Percentiles rank a stretch among this genome's conserved stretches.
Evolutionary conservation across 2,888 invertebrate genomes (phyloP).

Genomic region (Pocota personata): DNA sequence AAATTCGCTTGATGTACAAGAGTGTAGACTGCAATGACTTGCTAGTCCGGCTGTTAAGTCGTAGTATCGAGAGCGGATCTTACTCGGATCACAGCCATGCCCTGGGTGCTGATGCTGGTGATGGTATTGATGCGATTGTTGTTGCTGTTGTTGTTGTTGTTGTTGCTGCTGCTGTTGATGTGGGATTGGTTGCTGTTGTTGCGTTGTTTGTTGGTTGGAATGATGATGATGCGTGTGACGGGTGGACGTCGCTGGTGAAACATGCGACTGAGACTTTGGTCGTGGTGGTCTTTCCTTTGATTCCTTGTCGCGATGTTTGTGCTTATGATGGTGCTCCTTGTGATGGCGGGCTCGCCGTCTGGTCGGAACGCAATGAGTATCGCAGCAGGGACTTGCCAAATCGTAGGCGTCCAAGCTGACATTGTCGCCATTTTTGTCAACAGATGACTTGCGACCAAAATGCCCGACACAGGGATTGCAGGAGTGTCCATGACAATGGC

Average conservation of each 20-base stretch:
- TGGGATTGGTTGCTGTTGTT: constrained; percentile 74
- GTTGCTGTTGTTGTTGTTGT: constrained; percentile 53
- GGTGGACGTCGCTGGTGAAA: constrained; percentile 77
- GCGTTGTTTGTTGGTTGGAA: constrained; percentile 60
- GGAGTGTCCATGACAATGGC: constrained; percentile 84
- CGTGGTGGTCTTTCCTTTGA: constrained; percentile 79
- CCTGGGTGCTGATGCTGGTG: constrained; percentile 78
- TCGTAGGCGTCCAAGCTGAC: constrained; percentile 94
- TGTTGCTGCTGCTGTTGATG: constrained; percentile 62
- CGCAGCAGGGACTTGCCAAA: constrained; percentile 93
- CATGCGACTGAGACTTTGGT: constrained; percentile 79
- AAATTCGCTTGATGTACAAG: constrained; percentile 90
- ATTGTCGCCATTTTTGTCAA: constrained; percentile 86
- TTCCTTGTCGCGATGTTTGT: constrained; percentile 84
- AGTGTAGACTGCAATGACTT: constrained; percentile 92
- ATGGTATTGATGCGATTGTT: constrained; percentile 80
- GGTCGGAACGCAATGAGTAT: constrained; percentile 92
- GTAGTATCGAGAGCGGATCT: constrained; percentile 85
- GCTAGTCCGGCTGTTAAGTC: constrained; percentile 88
- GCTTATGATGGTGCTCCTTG: constrained; percentile 86
- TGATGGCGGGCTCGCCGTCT: constrained; percentile 84
- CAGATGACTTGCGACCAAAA: constrained; percentile 81
- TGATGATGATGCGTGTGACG: constrained; percentile 73
- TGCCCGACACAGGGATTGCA: constrained; percentile 89
- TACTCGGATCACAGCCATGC: constrained; percentile 80